Conservation (phyloP, 2,797 vertebrate genomes). For the Lithobates pipiens region DNA sequence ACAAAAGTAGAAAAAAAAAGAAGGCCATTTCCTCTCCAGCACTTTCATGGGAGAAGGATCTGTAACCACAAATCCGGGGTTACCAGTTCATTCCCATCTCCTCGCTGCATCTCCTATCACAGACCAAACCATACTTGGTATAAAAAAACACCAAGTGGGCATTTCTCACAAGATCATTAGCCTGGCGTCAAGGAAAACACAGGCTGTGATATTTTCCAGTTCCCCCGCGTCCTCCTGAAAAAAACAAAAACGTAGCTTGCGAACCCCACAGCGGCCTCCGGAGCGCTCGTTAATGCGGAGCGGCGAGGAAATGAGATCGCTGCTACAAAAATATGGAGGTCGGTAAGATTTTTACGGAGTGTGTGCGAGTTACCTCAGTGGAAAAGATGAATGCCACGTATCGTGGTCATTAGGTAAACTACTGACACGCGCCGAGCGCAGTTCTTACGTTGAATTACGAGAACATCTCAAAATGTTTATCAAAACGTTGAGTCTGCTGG, state of each 20-base stretch:
- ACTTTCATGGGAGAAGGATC: background rate
- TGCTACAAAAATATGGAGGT: conserved; percentile 9
- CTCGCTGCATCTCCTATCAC: background rate
- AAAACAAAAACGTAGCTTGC: background rate
- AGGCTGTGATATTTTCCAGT: conserved; percentile 25
- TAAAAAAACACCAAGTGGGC: conserved; percentile 1
- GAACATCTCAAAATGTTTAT: background rate
- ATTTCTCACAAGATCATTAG: conserved; percentile 38
- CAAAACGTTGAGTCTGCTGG: too few species aligned
- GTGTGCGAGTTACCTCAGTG: conserved; percentile 25
- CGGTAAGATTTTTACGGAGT: conserved; percentile 10
- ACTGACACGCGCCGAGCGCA: background rate
- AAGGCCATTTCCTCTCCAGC: background rate
- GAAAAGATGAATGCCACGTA: conserved; percentile 23
- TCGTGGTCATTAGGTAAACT: conserved; percentile 17
- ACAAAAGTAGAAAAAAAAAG: background rate
- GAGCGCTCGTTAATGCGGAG: conserved; percentile 7
- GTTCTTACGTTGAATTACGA: background rate
- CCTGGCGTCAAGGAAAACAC: conserved; percentile 26
- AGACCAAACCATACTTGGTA: conserved; percentile 25
- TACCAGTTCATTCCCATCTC: background rate
- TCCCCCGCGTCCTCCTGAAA: background rate
- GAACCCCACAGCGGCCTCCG: background rate
- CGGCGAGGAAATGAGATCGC: conserved; percentile 36
- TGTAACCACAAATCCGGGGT: background rate